Evolutionary conservation across 2,888 invertebrate species (phyloP).

Genomic region (Cetonia aurata): DNA sequence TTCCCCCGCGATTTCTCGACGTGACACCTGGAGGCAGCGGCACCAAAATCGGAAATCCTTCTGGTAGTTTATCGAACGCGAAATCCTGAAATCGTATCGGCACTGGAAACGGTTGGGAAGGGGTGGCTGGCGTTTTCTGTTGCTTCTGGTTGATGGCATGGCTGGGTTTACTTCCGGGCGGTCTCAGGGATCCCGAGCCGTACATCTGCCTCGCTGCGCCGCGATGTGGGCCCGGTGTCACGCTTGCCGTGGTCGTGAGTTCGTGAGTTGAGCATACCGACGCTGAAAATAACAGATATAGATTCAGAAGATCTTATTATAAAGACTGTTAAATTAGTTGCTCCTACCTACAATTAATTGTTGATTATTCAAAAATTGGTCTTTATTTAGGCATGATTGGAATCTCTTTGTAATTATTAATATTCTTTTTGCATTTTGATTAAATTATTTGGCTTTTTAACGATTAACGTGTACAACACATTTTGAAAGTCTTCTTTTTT

Average conservation of each 20-base stretch:
- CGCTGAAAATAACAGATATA: conserved; percentile 9
- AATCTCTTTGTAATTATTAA: too few relatives aligned
- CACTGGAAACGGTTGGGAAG: conserved; percentile 42
- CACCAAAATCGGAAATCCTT: conserved; percentile 51
- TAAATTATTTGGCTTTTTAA: too few relatives aligned
- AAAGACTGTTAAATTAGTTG: too few relatives aligned
- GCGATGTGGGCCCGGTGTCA: conserved; percentile 64
- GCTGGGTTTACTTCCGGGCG: conserved; percentile 66
- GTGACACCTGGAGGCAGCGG: conserved; percentile 43
- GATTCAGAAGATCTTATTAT: too few relatives aligned
- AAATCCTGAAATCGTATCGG: conserved; percentile 30
- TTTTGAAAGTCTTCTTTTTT: too few relatives aligned
- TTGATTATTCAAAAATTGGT: too few relatives aligned
- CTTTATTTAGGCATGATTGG: too few relatives aligned
- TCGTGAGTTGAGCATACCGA: conserved; percentile 31
- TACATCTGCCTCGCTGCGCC: conserved; percentile 72
- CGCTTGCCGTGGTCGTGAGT: conserved; percentile 46
- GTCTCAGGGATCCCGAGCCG: conserved; percentile 70
- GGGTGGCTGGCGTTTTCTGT: conserved; percentile 19
- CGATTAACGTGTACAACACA: too few relatives aligned
- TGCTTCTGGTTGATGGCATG: conserved; percentile 52
- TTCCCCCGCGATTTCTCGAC: conserved; percentile 51
- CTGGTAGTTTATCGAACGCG: conserved; percentile 50
- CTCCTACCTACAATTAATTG: too few relatives aligned
- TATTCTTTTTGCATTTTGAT: too few relatives aligned